phyloP scores from a whole-genome alignment of 2,888 invertebrate species.

The Brassicogethes aeneus region DNA sequence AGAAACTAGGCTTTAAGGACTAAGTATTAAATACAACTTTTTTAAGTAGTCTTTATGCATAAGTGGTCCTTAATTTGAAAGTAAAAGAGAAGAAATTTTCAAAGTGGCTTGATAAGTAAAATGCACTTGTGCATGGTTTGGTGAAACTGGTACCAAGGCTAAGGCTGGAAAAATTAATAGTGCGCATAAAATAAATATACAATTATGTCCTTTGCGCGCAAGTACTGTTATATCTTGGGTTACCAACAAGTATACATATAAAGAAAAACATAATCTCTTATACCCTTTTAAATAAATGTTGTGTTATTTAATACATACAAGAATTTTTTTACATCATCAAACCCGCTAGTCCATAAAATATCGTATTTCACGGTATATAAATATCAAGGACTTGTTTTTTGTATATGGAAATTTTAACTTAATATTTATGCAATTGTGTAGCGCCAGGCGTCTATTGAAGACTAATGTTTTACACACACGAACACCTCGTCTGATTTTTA shows the following conservation, averaged over 20 bases:
- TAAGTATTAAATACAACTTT: too few species aligned
- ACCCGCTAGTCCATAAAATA: slow-evolving; percentile 7
- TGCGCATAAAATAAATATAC: not conserved
- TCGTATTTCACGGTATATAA: slow-evolving; percentile 9
- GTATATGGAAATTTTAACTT: slow-evolving; percentile 12
- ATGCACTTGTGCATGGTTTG: too few species aligned
- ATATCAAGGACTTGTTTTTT: slow-evolving; percentile 7
- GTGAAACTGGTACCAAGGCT: too few species aligned
- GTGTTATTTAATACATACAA: slow-evolving; percentile 3
- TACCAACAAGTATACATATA: slow-evolving; percentile 1
- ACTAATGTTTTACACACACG: slow-evolving; percentile 13
- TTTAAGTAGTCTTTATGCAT: too few species aligned
- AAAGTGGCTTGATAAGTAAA: not conserved
- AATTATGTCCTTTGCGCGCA: slow-evolving; percentile 1
- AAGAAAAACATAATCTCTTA: slow-evolving; percentile 3
- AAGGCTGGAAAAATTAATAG: too few species aligned
- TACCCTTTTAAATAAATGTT: slow-evolving; percentile 3
- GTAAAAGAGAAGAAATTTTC: too few species aligned
- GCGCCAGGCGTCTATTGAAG: slow-evolving; percentile 15
- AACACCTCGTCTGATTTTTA: slow-evolving; percentile 12
- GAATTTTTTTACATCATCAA: slow-evolving; percentile 3
- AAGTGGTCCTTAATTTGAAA: too few species aligned
- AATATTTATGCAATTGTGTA: slow-evolving; percentile 10
- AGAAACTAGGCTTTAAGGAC: too few species aligned
- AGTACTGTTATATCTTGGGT: slow-evolving; percentile 3